These are phyloP conservation scores for Pachyrhynchus sulphureomaculatus DNA, from an alignment of 1,140 invertebrate species.

Conservation along the genomic window DNA sequence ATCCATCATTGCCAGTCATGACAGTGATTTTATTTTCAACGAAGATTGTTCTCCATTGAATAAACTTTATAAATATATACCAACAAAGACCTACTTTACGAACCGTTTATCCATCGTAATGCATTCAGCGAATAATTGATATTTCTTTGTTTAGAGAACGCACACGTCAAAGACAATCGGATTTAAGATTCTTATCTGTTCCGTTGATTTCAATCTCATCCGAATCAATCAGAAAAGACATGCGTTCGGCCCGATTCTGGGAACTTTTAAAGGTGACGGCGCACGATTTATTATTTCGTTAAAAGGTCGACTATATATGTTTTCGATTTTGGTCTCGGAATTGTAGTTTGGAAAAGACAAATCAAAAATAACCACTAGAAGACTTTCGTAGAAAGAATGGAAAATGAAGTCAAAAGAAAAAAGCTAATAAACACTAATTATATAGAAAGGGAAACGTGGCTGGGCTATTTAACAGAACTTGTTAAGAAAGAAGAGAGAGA, in stretches of 20 bases:
- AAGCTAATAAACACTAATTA: too few relatives aligned
- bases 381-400: too few relatives aligned
- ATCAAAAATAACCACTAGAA: too few relatives aligned
- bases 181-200: constrained; percentile 19
- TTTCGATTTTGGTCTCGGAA: too few relatives aligned
- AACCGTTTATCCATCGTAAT: constrained; percentile 3
- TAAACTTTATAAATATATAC: background rate
- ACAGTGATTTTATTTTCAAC: background rate
- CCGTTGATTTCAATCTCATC: constrained; percentile 24
- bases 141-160: constrained; percentile 26
- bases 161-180: constrained; percentile 21
- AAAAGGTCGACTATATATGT: too few relatives aligned
- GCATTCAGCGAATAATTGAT: constrained; percentile 27
- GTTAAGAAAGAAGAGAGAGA: too few relatives aligned
- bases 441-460: too few relatives aligned
- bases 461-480: too few relatives aligned
- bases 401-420: too few relatives aligned
- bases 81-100: background rate
- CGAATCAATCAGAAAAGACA: constrained; percentile 13
- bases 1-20: background rate
- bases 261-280: too few relatives aligned
- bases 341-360: too few relatives aligned
- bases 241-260: background rate
- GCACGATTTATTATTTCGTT: too few relatives aligned
- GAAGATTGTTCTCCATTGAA: background rate